Conservation (phyloP, 2,113 vertebrate species). For the Shinisaurus crocodilurus region DNA sequence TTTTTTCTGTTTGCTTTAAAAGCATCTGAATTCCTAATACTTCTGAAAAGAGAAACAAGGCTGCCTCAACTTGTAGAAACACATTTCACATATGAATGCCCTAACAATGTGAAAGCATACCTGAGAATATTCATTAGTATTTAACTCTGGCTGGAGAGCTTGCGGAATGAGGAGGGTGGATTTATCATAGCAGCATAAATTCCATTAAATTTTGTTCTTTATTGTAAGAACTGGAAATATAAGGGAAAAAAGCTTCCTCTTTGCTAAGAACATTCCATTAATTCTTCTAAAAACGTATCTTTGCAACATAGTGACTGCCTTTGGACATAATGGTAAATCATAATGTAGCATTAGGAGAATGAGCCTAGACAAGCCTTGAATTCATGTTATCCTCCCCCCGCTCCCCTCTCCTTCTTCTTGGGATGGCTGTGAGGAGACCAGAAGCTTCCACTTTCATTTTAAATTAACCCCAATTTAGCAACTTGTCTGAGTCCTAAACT, state of each 20-base stretch:
- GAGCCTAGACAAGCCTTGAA: neutral
- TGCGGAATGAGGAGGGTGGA: neutral
- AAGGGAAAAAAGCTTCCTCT: neutral
- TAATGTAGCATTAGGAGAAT: neutral
- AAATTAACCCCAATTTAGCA: neutral
- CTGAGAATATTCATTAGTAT: constrained; percentile 1
- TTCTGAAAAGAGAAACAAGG: neutral
- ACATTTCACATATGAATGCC: neutral
- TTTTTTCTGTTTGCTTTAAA: neutral
- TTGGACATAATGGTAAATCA: neutral
- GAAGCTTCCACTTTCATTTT: neutral
- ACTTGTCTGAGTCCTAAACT: neutral
- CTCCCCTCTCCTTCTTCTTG: neutral
- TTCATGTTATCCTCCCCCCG: neutral
- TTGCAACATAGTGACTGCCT: neutral
- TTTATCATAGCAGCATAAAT: neutral
- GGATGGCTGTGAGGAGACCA: neutral
- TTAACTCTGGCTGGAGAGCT: neutral
- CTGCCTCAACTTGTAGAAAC: neutral
- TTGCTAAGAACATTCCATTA: neutral
- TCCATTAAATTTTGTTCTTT: neutral
- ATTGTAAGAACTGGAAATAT: neutral
- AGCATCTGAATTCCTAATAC: neutral
- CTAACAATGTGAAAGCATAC: neutral
- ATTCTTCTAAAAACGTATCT: neutral